phyloP scores from a whole-genome alignment of 2,888 invertebrate genomes.

The Pseudeuparius sepicola region DNA sequence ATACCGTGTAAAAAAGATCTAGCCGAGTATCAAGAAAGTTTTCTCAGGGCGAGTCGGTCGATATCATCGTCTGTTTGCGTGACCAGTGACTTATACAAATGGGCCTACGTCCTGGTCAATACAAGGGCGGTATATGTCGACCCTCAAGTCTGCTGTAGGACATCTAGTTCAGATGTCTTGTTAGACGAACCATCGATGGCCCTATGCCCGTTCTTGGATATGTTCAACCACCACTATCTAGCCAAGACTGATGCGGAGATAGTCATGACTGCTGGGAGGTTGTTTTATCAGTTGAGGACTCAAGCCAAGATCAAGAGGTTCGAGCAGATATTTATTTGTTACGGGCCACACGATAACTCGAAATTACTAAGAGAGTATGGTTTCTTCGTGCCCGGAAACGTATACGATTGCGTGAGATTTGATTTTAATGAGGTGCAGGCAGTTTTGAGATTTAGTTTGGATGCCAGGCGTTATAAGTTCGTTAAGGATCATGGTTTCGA shows the following conservation, averaged over 20 bases:
- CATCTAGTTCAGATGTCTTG: conserved; percentile 35
- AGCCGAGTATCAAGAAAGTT: conserved; percentile 39
- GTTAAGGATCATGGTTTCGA: conserved; percentile 50
- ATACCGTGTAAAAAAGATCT: conserved; percentile 45
- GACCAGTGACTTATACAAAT: conserved; percentile 50
- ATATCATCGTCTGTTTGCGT: conserved; percentile 39
- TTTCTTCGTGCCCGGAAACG: conserved; percentile 47
- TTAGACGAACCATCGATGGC: conserved; percentile 57
- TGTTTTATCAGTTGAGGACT: conserved; percentile 47
- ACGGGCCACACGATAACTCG: conserved; percentile 72
- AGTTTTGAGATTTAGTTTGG: conserved; percentile 23
- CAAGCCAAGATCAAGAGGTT: conserved; percentile 46
- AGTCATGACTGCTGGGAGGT: conserved; percentile 29
- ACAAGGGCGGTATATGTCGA: conserved; percentile 74
- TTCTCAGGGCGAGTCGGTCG: conserved; percentile 39
- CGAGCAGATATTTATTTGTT: conserved; percentile 79
- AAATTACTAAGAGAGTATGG: conserved; percentile 83
- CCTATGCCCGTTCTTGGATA: conserved; percentile 78
- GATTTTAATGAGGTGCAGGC: conserved; percentile 23
- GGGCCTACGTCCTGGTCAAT: conserved; percentile 79
- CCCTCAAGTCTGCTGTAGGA: conserved; percentile 39
- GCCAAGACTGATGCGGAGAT: conserved; percentile 45
- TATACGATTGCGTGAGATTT: conserved; percentile 24
- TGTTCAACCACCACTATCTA: conserved; percentile 73
- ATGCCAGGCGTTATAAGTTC: conserved; percentile 45